Conservation (phyloP, 1,140 invertebrate genomes). For the Drosophila athabasca region DNA sequence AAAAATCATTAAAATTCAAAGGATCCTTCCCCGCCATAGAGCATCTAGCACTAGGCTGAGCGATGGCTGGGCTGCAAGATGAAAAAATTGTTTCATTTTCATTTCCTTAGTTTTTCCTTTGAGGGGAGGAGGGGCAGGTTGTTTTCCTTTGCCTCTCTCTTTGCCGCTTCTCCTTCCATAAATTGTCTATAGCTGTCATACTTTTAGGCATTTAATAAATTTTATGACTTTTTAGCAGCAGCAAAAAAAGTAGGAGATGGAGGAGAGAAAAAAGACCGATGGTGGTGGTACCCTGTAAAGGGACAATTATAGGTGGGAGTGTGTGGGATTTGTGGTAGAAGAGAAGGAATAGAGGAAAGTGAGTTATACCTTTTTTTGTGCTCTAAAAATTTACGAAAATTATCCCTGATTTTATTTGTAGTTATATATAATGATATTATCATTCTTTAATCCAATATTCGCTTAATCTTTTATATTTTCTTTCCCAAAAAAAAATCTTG, state of each 20-base stretch:
- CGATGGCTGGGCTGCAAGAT: not conserved
- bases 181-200: conserved; percentile 80
- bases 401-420: no score
- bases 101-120: conserved; percentile 28
- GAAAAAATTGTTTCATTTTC: conserved; percentile 48
- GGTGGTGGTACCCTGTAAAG: conserved; percentile 13
- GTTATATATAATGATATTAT: no score
- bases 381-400: no score
- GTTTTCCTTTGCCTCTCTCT: conserved; percentile 2
- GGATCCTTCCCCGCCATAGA: conserved; percentile 7
- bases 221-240: conserved; percentile 60
- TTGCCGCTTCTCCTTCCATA: conserved; percentile 37
- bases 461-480: no score
- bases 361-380: no score
- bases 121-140: not conserved
- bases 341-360: no score
- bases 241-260: not conserved
- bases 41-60: not conserved
- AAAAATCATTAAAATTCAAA: conserved; percentile 38
- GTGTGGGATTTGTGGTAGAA: no score
- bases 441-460: no score
- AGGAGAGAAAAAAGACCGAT: not conserved
- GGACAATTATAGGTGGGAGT: no score
- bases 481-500: no score
- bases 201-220: conserved; percentile 82